Evolutionary conservation across 35 echinoderm and acorn worm species (phyloP), one percentile per base, ranked within the genome.

Genomic region (Acanthaster planci): DNA sequence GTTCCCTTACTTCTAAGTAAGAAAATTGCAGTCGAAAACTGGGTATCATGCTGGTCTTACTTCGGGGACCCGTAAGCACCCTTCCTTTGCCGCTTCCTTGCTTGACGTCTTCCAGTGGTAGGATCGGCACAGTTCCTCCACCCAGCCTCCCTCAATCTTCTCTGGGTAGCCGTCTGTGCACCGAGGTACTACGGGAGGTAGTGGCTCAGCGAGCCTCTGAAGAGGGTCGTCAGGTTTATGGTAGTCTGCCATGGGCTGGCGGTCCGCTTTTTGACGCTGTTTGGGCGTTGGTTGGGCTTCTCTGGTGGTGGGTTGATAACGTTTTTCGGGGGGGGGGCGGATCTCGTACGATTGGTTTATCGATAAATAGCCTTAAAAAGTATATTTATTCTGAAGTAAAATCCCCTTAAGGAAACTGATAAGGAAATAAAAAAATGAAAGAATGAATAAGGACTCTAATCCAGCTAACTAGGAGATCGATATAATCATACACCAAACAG

Each of bases 331-430:
- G 90, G n/a, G n/a, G 90, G 0, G 85, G 40, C 19, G 68, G 90
- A 32, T 78, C 85, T 76, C 90, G 78, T 38, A 93, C 90, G 39
- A 93, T 84, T 18, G 90, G 90, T 37, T 93, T 93, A 67, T 83
- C 83, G 10, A 78, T 89, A 32, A 89, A 89, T 31, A 55, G 35
- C n/a, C 87, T n/a, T 89, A 39, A 8, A 35, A 72, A 38, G 19
- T 22, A 82, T 12, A 47, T 6, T 12, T 6, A 47, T 47, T 47
- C 42, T 6, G 12, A 6, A 47, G 42, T 47, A 6, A 47, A 47
- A 6, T n/a, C n/a, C n/a, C n/a, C n/a, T n/a, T n/a, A n/a, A n/a
- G n/a, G n/a, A n/a, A n/a, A n/a, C n/a, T n/a, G n/a, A n/a, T n/a
- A n/a, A n/a, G n/a, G n/a, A n/a, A n/a, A n/a, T n/a, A n/a, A n/a